Evolutionary conservation across 2,113 vertebrate species (phyloP), one percentile per base, ranked within the genome.

Genomic region (Lethenteron camtschaticum): DNA sequence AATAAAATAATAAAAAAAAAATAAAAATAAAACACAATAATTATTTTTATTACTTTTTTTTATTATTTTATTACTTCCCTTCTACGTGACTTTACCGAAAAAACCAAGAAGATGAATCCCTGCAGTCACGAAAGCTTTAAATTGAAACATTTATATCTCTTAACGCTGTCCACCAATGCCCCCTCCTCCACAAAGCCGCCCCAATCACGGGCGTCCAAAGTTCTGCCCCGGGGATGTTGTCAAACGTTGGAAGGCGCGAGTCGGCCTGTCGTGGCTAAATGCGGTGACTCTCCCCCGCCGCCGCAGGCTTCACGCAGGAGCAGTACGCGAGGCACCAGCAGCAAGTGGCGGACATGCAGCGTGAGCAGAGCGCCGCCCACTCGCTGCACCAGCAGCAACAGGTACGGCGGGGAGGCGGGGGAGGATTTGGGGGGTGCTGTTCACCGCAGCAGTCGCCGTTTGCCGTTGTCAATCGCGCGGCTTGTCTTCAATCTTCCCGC

Each of bases 251-350:
- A 66, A 66, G 60, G 14, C 18, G 18, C 60, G 14, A n/a, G 14
- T 66, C 18, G 14, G 14, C 14, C 14, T 66, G 18, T 66, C 60
- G 41, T 58, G 41, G 6, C 41, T 7, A 41, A 41, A 41, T 41
- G 41, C 41, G 41, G 41, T 41, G 41, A 41, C 41, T 3, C 41
- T 71, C 5, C 57, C 58, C 9, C 57, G 0, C 55, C 81, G 82
- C 84, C 70, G 89, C 84, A 74, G 86, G 84, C n/a, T 88, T 90
- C 79, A 95, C 89, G 55, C 87, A 92, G 76, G 87, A 95, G 73
- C 87, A 95, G 57, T 92, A 85, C 77, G 84, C 88, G 77, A 85
- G 82, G 58, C 88, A 92, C 76, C 87, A 88, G 73, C 87, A 90
- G 80, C 87, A 92, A 76, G 74, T 94, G 73, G 85, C 81, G 72